These are phyloP conservation scores for Aegithalos caudatus DNA, from an alignment of 2,113 vertebrate genomes.

Conservation along the genomic window DNA sequence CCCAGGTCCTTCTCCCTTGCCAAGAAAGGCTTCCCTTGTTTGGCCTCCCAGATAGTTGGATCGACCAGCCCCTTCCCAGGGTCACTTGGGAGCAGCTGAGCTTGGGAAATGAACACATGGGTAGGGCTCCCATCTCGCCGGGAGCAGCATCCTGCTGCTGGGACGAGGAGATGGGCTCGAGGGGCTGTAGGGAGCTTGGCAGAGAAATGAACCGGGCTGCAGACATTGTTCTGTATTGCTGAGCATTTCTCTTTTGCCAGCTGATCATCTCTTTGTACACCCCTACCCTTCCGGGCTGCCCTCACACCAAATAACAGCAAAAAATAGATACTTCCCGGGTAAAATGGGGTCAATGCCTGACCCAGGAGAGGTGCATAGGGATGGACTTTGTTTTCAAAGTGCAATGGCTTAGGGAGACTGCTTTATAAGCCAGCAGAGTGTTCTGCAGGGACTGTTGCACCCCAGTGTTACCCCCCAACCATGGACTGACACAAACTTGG, in stretches of 20 bases:
- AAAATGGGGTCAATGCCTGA: not conserved
- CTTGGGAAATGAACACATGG: not conserved
- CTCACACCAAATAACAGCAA: not conserved
- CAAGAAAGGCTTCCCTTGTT: not conserved
- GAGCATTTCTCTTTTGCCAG: not conserved
- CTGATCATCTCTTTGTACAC: not conserved
- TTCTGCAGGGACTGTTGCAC: not conserved
- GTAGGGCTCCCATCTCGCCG: rapidly evolving
- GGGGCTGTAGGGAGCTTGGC: not conserved
- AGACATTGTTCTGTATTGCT: not conserved
- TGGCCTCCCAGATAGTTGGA: not conserved
- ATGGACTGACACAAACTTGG: rapidly evolving
- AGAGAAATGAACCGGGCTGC: not conserved
- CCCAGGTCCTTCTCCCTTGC: not conserved
- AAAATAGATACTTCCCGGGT: not conserved
- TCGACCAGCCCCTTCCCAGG: not conserved
- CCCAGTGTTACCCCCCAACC: rapidly evolving
- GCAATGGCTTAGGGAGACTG: not conserved
- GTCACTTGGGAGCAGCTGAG: not conserved
- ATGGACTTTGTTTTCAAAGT: not conserved
- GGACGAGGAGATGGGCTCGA: rapidly evolving
- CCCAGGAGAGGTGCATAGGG: not conserved
- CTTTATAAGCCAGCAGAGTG: not conserved
- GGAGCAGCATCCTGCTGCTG: not conserved
- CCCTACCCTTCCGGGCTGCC: not conserved